Conservation (phyloP, 2,797 vertebrate genomes). For the Cyclopterus lumpus region DNA sequence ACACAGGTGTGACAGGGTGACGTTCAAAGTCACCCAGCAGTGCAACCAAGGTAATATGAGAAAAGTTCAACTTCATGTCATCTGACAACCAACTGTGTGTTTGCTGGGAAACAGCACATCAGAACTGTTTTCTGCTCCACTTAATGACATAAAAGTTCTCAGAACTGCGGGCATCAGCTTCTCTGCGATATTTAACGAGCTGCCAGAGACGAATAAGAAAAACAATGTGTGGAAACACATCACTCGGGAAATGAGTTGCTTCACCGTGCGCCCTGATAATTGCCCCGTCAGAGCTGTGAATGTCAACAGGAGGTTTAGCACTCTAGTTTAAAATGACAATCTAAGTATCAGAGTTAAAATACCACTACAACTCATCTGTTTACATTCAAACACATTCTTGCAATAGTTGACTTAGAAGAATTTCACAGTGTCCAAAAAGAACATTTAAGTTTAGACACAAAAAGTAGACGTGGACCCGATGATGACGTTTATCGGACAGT, state of each 20-base stretch:
- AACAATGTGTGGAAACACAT: background rate
- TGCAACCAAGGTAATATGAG: background rate
- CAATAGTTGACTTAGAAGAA: background rate
- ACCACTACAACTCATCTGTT: background rate
- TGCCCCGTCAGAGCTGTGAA: background rate
- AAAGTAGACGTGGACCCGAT: background rate
- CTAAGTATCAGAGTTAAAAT: background rate
- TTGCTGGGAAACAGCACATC: no score
- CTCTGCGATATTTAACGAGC: background rate
- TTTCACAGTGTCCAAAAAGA: background rate
- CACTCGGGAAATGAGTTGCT: background rate
- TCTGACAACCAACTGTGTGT: no score
- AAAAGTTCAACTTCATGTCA: background rate
- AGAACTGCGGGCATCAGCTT: background rate
- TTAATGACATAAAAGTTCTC: background rate
- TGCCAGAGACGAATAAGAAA: no score
- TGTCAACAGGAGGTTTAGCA: background rate
- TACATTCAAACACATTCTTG: background rate
- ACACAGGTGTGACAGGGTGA: no score
- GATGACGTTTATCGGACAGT: background rate
- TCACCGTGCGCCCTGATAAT: background rate
- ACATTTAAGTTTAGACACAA: background rate
- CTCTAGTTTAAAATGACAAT: background rate
- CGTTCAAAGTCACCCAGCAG: background rate
- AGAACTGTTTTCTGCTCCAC: conserved; percentile 1